phyloP scores from a whole-genome alignment of 2,797 vertebrate genomes.

The Limnodromus scolopaceus region DNA sequence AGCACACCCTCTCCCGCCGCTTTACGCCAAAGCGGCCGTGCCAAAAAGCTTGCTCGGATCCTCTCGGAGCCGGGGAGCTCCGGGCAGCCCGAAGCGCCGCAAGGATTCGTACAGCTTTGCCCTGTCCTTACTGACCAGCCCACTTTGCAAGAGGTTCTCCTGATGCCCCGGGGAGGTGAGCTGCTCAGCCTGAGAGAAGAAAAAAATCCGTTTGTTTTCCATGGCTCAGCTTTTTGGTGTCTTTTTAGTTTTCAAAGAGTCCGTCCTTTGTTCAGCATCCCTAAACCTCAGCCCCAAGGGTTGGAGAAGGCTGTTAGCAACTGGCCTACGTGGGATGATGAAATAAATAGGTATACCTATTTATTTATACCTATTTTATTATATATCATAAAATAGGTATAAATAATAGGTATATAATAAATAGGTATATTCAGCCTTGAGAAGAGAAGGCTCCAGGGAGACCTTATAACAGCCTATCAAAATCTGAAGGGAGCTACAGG shows the following conservation, averaged over 20 bases:
- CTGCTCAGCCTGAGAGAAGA: background rate
- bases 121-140: background rate
- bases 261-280: background rate
- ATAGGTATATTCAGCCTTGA: no score
- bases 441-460: no score
- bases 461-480: no score
- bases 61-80: background rate
- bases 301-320: background rate
- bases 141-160: accelerated
- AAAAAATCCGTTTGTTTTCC: background rate
- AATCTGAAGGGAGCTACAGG: no score
- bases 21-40: background rate
- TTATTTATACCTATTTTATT: no score
- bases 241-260: background rate
- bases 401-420: no score
- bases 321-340: background rate
- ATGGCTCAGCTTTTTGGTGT: background rate
- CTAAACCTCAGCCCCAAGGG: background rate
- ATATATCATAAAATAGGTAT: no score
- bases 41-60: background rate
- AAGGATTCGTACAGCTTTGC: background rate
- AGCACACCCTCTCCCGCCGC: constrained; percentile 21
- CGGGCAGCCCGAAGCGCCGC: background rate
- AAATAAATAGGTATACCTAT: background rate
- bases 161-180: background rate